A percentile compares a stretch with the other conserved stretches of the same genome.
Conservation (phyloP, 2,113 vertebrate genomes). For the Zosterops hypoxanthus region DNA sequence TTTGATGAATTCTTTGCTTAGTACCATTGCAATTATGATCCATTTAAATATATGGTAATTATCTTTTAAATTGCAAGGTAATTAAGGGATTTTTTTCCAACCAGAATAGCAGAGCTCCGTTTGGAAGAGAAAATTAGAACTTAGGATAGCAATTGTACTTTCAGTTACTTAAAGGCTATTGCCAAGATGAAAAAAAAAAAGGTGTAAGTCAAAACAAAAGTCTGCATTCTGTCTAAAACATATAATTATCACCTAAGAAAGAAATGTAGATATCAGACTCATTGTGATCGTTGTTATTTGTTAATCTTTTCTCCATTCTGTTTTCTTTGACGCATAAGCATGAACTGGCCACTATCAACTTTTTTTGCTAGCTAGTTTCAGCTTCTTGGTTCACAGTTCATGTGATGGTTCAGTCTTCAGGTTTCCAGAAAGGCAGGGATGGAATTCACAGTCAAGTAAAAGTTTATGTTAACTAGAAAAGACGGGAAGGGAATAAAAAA, state of each 20-base stretch:
- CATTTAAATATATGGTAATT: conserved; percentile 57
- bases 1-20: conserved; percentile 57
- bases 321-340: not conserved
- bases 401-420: not conserved
- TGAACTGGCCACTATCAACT: not conserved
- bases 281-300: not conserved
- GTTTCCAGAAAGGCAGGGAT: not conserved
- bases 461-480: not conserved
- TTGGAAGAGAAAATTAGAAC: conserved; percentile 48
- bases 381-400: not conserved
- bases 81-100: conserved; percentile 61
- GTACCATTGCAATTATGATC: conserved; percentile 57
- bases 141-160: conserved; percentile 35
- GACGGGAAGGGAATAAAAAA: not conserved
- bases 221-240: not conserved
- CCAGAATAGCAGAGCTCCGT: conserved; percentile 9
- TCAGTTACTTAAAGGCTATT: not conserved
- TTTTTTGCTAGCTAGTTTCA: not conserved
- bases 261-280: not conserved
- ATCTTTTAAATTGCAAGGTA: conserved; percentile 54
- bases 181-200: not conserved
- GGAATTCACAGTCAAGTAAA: not conserved
- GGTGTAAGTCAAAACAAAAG: not conserved
- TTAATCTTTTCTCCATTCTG: not conserved
- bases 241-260: not conserved